Percentiles rank a stretch among this genome's conserved stretches.
Conservation (phyloP, 2,113 vertebrate genomes). For the Cryptomyrus ogoouensis region DNA sequence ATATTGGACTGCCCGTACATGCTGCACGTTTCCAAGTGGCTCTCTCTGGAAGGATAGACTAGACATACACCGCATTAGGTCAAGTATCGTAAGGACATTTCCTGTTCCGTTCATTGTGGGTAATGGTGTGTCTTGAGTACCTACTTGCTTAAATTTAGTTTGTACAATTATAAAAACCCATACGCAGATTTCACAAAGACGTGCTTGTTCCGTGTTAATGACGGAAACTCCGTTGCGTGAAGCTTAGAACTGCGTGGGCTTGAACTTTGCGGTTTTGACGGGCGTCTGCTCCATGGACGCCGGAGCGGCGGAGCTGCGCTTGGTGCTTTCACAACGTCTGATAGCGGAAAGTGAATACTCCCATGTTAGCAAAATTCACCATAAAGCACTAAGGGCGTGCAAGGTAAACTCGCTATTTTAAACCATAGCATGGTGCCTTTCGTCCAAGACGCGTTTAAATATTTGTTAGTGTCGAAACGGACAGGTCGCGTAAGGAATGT, state of each 20-base stretch:
- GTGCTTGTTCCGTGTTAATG: not conserved
- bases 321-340: not conserved
- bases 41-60: not conserved
- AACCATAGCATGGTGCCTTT: not conserved
- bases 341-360: not conserved
- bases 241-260: not conserved
- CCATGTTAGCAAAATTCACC: not conserved
- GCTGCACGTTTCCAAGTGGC: not conserved
- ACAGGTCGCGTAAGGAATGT: not conserved
- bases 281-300: not conserved
- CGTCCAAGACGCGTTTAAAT: not conserved
- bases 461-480: not conserved
- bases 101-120: not conserved
- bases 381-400: not conserved
- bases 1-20: not conserved
- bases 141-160: not conserved
- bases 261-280: not conserved
- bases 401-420: not conserved
- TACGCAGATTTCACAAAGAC: not conserved
- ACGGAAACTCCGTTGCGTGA: not conserved
- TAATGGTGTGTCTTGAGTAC: not conserved
- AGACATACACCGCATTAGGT: not conserved
- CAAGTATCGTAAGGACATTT: not conserved
- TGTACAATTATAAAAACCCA: not conserved
- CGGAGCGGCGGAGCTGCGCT: not conserved